Evolutionary conservation across 2,797 vertebrate species (phyloP).

Genomic region (Catamblyrhynchus diadema): DNA sequence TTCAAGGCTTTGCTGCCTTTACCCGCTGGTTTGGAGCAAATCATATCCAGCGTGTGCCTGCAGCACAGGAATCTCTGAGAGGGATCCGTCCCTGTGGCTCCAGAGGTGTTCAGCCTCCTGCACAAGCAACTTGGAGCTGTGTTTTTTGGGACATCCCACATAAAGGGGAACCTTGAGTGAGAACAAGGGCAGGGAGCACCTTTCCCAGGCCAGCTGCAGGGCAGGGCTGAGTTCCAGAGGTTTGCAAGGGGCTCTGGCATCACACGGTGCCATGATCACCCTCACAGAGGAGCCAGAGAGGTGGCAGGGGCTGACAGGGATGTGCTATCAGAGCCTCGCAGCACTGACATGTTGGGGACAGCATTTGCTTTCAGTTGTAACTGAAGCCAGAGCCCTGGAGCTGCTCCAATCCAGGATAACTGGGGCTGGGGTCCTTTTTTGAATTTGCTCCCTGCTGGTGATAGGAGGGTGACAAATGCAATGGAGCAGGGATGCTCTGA

Average conservation of each 20-base stretch:
- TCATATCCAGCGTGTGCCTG: accelerated
- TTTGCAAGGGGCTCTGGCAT: background rate
- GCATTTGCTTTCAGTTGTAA: background rate
- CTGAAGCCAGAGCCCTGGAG: background rate
- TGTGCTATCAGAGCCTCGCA: background rate
- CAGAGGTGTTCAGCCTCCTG: background rate
- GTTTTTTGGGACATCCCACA: background rate
- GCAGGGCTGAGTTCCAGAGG: background rate
- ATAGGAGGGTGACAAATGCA: background rate
- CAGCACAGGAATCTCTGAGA: background rate
- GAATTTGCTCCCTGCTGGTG: background rate
- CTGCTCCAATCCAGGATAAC: background rate
- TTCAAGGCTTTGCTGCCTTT: background rate
- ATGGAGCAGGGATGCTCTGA: background rate
- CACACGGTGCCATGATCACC: accelerated
- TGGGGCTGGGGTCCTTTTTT: background rate
- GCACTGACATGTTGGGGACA: background rate
- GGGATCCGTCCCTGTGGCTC: accelerated
- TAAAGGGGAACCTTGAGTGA: background rate
- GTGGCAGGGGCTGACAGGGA: background rate
- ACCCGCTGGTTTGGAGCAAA: background rate
- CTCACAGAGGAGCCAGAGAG: background rate
- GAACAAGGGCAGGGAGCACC: background rate
- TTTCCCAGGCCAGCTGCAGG: accelerated
- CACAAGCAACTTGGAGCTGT: background rate